Conservation (phyloP, 2,888 invertebrate species). For the Alentia gelatinosa region DNA sequence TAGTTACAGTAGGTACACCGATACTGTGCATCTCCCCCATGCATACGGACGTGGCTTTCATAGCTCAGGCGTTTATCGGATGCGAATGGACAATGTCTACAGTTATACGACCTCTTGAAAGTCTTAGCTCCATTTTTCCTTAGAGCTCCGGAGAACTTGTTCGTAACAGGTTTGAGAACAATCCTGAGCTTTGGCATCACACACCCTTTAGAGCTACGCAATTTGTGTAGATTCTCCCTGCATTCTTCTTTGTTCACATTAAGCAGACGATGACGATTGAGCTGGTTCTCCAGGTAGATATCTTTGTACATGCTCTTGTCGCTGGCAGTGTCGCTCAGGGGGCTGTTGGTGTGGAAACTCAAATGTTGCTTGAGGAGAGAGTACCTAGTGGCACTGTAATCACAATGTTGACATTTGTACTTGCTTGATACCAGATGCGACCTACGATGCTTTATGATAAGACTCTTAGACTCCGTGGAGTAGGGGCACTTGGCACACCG, state of each 20-base stretch:
- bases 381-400: constrained; percentile 70
- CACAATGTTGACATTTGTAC: constrained; percentile 71
- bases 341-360: constrained; percentile 67
- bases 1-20: constrained; percentile 59
- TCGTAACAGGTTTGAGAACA: not conserved
- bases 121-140: not conserved
- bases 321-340: not conserved
- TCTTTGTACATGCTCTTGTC: constrained; percentile 33
- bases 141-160: not conserved
- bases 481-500: constrained; percentile 62
- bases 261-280: constrained; percentile 39
- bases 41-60: constrained; percentile 62
- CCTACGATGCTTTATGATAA: constrained; percentile 71
- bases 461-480: constrained; percentile 69
- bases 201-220: constrained; percentile 58
- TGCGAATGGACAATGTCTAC: constrained; percentile 67
- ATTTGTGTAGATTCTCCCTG: constrained; percentile 35
- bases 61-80: constrained; percentile 66
- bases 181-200: constrained; percentile 7
- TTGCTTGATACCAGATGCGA: constrained; percentile 70
- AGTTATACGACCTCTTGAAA: constrained; percentile 59
- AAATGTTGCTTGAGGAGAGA: constrained; percentile 71
- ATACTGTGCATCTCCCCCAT: constrained; percentile 61
- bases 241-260: constrained; percentile 59
- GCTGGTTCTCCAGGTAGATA: constrained; percentile 15